A percentile compares a stretch with the other conserved stretches of the same genome.
phyloP scores from a whole-genome alignment of 92 coral and sea anemone genomes.

The Phenganax marumi region DNA sequence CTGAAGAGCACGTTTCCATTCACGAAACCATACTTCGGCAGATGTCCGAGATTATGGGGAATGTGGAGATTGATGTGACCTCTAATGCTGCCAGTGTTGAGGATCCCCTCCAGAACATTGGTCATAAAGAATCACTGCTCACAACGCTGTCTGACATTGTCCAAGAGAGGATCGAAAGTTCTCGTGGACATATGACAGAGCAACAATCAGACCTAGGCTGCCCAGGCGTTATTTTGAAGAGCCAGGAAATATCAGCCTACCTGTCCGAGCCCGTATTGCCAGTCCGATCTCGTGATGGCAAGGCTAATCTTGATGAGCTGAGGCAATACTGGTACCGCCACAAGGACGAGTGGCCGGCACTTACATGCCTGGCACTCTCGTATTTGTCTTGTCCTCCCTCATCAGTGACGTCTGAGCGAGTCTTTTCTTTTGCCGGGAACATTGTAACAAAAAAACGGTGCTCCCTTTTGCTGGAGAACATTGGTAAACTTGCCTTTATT shows the following conservation, averaged over 20 bases:
- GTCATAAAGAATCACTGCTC: no score
- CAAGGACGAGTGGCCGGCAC: constrained; percentile 29
- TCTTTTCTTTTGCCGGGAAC: constrained; percentile 31
- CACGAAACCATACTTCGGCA: not conserved
- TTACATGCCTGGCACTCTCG: constrained; percentile 29
- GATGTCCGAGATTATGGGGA: not conserved
- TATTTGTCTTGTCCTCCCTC: constrained; percentile 31
- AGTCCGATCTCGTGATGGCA: constrained; percentile 12
- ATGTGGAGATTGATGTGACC: not conserved
- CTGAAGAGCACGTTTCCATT: not conserved
- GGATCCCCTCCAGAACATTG: no score
- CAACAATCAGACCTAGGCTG: not conserved
- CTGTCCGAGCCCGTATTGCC: not conserved
- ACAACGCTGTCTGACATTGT: no score
- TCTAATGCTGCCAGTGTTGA: no score
- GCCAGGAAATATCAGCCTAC: constrained; percentile 4
- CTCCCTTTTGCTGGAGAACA: constrained; percentile 23
- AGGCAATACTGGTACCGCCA: constrained; percentile 18
- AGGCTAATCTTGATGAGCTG: constrained; percentile 17
- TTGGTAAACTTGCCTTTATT: constrained; percentile 16
- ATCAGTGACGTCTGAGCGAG: constrained; percentile 32
- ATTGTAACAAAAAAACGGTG: constrained; percentile 35
- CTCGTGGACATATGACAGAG: not conserved
- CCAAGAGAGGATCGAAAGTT: not conserved
- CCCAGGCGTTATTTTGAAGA: not conserved